phyloP scores from a whole-genome alignment of 2,797 vertebrate species.

The Dryobates pubescens region DNA sequence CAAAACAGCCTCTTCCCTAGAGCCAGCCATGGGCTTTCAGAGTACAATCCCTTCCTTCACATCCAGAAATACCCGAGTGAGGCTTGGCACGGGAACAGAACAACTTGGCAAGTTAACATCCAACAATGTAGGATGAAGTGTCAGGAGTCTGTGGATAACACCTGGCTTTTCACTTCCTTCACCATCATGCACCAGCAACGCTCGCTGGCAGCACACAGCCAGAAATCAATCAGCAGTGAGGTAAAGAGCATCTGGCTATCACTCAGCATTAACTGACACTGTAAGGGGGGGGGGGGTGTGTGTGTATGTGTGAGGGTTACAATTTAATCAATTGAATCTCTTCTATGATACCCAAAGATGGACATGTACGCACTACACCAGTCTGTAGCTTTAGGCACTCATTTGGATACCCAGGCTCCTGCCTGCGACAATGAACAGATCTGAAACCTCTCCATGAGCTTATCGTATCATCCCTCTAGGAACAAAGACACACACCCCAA shows the following conservation, averaged over 20 bases:
- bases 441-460: background rate
- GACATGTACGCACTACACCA: background rate
- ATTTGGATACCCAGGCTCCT: background rate
- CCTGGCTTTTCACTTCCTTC: conserved; percentile 57
- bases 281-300: background rate
- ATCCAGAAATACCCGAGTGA: conserved; percentile 20
- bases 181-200: background rate
- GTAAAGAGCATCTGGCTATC: conserved; percentile 36
- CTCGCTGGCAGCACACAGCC: background rate
- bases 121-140: background rate
- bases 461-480: background rate
- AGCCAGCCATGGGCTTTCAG: background rate
- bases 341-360: background rate
- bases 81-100: conserved; percentile 27
- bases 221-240: background rate
- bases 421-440: accelerated
- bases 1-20: background rate
- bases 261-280: background rate
- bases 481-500: background rate
- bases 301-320: too few species aligned
- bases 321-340: conserved; percentile 1
- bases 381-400: background rate
- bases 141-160: conserved; percentile 43
- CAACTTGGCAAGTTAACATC: background rate
- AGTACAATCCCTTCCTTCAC: conserved; percentile 19